Conservation (phyloP, 2,797 vertebrate species). For the Leptoclinus maculatus region DNA sequence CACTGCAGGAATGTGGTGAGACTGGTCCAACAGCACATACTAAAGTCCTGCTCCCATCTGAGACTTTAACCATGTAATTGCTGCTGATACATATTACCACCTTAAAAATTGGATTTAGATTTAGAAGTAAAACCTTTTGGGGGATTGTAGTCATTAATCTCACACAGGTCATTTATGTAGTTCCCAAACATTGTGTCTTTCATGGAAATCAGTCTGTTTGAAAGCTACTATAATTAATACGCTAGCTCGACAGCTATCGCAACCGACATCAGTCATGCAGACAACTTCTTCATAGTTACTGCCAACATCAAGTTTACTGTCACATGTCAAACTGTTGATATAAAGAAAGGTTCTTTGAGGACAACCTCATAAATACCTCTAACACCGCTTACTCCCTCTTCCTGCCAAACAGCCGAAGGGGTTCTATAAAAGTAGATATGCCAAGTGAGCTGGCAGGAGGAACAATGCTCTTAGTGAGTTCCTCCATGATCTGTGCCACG, state of each 20-base stretch:
- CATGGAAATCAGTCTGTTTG: conserved; percentile 52
- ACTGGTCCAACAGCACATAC: neutral
- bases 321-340: conserved; percentile 74
- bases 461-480: conserved; percentile 79
- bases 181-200: conserved; percentile 48
- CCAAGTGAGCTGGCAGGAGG: conserved; percentile 79
- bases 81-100: neutral
- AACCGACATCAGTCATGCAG: conserved; percentile 64
- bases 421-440: conserved; percentile 73
- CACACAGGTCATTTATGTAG: conserved; percentile 9
- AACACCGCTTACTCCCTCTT: conserved; percentile 70
- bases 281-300: conserved; percentile 68
- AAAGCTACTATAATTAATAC: conserved; percentile 64
- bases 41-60: neutral
- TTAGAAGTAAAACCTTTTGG: conserved; percentile 15
- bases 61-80: neutral
- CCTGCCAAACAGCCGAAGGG: conserved; percentile 76
- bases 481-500: conserved; percentile 68
- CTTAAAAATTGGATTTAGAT: conserved; percentile 3
- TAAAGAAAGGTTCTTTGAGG: conserved; percentile 80
- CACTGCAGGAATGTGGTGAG: neutral
- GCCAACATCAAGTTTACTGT: conserved; percentile 70
- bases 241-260: conserved; percentile 46
- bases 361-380: conserved; percentile 82
- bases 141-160: conserved; percentile 20